Evolutionary conservation across 2,888 invertebrate species (phyloP), one percentile per base, ranked within the genome.

Genomic region (Ennomos erosarius): DNA sequence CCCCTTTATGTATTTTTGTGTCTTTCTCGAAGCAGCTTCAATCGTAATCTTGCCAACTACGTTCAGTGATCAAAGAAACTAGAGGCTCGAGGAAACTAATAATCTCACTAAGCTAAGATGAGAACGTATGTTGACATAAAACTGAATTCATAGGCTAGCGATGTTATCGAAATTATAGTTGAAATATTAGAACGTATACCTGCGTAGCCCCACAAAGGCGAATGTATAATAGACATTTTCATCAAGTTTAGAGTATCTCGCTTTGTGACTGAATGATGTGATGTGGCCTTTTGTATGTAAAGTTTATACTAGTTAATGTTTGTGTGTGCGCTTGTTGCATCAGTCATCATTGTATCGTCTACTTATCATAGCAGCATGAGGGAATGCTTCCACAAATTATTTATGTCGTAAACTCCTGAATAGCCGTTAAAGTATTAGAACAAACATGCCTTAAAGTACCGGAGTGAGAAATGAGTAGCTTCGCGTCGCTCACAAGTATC

Each of bases 231-330:
- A 79, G 71, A 78, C 75, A 79, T 78, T 82, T 26, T 82, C 81
- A 84, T 84, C 79, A 78, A 74, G 69, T 73, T 81, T 85, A 81
- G 77, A 68, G 70, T 76, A 79, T 85, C 77, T 84, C 90, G 92
- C 91, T 91, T 91, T 84, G 90, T 91, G 91, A 92, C 88, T 90
- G 92, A 88, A 91, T 89, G 90, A 90, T 91, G 92, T 91, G 90
- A 84, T 87, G 92, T 91, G 92, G 92, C 92, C 92, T 92, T 85
- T 90, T 90, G 88, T 88, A 90, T 89, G 88, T 88, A 85, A 83
- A 81, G 75, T 79, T 26, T 81, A 82, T 82, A 81, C 70, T 84
- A 82, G 80, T 80, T 65, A 67, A 79, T 84, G 79, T 81, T 82
- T 85, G 87, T 84, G 88, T 83, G 86, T 84, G 86, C 77, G 91